These are phyloP conservation scores for Scaptomyza montana DNA, from an alignment of 1,140 invertebrate genomes.

Conservation along the genomic window DNA sequence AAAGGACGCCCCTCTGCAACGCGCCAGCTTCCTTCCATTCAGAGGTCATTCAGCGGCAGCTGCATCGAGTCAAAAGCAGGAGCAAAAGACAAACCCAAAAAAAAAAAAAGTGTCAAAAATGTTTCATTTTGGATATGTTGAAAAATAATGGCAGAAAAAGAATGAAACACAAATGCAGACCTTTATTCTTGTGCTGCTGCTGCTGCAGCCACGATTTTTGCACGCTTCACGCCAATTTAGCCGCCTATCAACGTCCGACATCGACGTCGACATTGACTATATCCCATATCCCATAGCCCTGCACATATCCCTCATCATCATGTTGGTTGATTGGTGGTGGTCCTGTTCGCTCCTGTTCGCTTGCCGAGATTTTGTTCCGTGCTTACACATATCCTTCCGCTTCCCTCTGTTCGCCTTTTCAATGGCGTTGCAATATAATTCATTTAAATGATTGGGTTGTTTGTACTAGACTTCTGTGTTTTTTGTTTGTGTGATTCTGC, in stretches of 20 bases:
- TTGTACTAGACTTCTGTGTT: conserved; percentile 50
- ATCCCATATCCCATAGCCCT: conserved; percentile 10
- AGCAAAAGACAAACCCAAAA: conserved; percentile 3
- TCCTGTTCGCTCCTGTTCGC: conserved; percentile 9
- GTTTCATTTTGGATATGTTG: conserved; percentile 79
- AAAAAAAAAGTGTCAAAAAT: conserved; percentile 79
- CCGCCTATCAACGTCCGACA: conserved; percentile 68
- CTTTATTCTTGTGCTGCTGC: not conserved
- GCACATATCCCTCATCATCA: conserved; percentile 3
- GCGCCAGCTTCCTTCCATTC: conserved; percentile 21
- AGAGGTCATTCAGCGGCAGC: conserved; percentile 38
- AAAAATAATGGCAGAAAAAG: conserved; percentile 70
- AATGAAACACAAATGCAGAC: not conserved
- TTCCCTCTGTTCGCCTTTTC: conserved; percentile 16
- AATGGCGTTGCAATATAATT: conserved; percentile 66
- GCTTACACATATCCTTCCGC: conserved; percentile 40
- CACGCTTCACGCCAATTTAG: conserved; percentile 81
- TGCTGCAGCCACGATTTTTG: conserved; percentile 67
- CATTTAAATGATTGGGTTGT: conserved; percentile 79
- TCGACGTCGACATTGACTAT: conserved; percentile 39
- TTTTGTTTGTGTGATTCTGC: not conserved
- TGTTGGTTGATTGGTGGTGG: conserved; percentile 9
- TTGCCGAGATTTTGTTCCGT: conserved; percentile 17
- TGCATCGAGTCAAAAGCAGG: conserved; percentile 26
- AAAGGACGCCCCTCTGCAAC: conserved; percentile 31